These are phyloP conservation scores for Cheilosia impressa DNA, from an alignment of 2,888 invertebrate species.

Conservation along the genomic window DNA sequence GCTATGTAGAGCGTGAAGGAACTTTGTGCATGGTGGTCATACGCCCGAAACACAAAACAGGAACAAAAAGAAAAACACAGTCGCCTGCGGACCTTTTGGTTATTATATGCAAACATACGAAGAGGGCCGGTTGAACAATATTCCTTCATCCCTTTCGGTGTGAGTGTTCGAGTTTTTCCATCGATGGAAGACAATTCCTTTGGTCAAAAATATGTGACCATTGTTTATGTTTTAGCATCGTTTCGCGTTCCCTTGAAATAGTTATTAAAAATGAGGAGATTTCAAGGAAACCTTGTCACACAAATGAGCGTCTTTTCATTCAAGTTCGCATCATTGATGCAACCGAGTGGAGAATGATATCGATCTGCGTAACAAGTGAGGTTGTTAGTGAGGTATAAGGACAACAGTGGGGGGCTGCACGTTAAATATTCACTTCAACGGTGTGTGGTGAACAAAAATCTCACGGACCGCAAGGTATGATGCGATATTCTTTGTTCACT, in stretches of 20 bases:
- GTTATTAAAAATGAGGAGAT: constrained; percentile 45
- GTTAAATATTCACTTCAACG: too few relatives aligned
- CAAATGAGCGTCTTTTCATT: background rate
- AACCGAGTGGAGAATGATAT: too few relatives aligned
- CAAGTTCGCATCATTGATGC: too few relatives aligned
- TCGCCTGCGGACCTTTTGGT: constrained; percentile 57
- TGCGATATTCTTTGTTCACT: too few relatives aligned
- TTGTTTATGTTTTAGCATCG: constrained; percentile 11
- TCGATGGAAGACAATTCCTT: constrained; percentile 11
- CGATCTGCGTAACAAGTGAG: too few relatives aligned
- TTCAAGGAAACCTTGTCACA: constrained; percentile 7
- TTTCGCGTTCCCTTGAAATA: constrained; percentile 40
- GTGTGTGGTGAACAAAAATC: too few relatives aligned
- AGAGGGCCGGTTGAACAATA: constrained; percentile 35
- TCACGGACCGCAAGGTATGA: too few relatives aligned
- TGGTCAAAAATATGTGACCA: constrained; percentile 47
- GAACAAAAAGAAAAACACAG: constrained; percentile 16
- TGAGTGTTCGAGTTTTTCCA: constrained; percentile 56
- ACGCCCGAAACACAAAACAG: constrained; percentile 27
- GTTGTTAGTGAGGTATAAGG: too few relatives aligned
- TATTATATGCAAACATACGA: constrained; percentile 51
- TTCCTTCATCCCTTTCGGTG: constrained; percentile 57
- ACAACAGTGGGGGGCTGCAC: too few relatives aligned
- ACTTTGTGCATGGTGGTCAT: constrained; percentile 36
- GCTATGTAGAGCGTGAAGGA: constrained; percentile 37